Base-by-base conservation (phyloP, 2,113 vertebrate genomes). In the Ibidorhyncha struthersii region DNA sequence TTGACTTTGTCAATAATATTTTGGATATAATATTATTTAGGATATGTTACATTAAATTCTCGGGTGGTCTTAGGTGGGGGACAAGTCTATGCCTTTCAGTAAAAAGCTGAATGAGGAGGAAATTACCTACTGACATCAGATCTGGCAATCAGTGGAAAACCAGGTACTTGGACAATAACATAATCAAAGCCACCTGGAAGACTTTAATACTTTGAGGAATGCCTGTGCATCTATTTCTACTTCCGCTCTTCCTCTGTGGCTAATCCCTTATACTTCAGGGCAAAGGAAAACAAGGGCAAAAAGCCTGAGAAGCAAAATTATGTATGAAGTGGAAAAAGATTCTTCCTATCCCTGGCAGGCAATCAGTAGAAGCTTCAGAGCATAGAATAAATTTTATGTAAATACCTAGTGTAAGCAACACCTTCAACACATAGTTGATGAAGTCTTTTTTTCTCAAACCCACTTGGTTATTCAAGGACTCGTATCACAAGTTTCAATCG, bases 391-490 rank as follows among this genome's bases (percentile, higher is more conserved):
- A 86, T 74, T 70, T 71, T 70, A 84, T 78, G 61, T 86, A 96
- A 94, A 93, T 79, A 62, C 59, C 41, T 49, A 82, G 61, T 69
- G 43, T 89, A 95, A 86, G 38, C 65, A 95, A 43, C 29, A 56
- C 32, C 43, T 79, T 93, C 77, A 90, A 53, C 71, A 74, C 73
- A 83, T 58, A 58, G 59, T 58, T 70, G 41, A 67, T 92, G 61
- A 85, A 82, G 26, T 40, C 7, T 59, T 81, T 74, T 71, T 88
- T 73, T 84, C 72, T 27, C 55, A 94, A 71, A 91, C 19, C 19
- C 50, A 59, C 83, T 89, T 93, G 82, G 38, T 89, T 91, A 80
- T 92, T 96, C 86, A 92, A 70, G 93, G 41, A 74, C 59, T 94
- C n/a, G 16, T 66, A 93, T 89, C 81, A 43, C 81, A 82, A 78